Conservation (phyloP, 2,888 invertebrate species). For the Rhaphigaster nebulosa region DNA sequence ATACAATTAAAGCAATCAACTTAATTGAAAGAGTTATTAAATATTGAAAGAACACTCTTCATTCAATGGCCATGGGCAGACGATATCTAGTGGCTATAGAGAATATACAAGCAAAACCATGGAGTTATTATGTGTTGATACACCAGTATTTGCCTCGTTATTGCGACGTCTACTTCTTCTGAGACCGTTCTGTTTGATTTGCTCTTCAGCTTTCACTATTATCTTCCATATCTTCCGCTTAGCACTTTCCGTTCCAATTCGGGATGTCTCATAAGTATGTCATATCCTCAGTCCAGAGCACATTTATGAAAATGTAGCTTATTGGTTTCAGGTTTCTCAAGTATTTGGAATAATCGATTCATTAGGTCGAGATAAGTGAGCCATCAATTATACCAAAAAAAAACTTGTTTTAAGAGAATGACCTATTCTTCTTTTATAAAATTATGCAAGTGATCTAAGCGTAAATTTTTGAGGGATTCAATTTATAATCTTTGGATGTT, state of each 20-base stretch:
- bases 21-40: no score
- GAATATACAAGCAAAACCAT: background rate
- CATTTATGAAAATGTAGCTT: background rate
- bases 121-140: background rate
- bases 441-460: no score
- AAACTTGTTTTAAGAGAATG: no score
- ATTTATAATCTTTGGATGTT: no score
- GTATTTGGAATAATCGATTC: background rate
- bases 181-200: conserved; percentile 12
- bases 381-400: no score
- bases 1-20: no score
- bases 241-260: conserved; percentile 17
- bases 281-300: background rate
- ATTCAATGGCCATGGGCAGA: no score
- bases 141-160: conserved; percentile 36
- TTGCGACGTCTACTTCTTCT: conserved; percentile 31
- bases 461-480: no score
- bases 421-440: no score
- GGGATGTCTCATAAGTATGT: background rate
- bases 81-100: background rate
- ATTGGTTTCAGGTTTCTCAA: background rate
- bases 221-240: conserved; percentile 21
- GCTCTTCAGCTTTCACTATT: background rate
- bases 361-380: background rate
- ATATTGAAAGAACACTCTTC: no score